Evolutionary conservation across 2,888 invertebrate species (phyloP), one percentile per base, ranked within the genome.

Genomic region (Barypeithes pellucidus): DNA sequence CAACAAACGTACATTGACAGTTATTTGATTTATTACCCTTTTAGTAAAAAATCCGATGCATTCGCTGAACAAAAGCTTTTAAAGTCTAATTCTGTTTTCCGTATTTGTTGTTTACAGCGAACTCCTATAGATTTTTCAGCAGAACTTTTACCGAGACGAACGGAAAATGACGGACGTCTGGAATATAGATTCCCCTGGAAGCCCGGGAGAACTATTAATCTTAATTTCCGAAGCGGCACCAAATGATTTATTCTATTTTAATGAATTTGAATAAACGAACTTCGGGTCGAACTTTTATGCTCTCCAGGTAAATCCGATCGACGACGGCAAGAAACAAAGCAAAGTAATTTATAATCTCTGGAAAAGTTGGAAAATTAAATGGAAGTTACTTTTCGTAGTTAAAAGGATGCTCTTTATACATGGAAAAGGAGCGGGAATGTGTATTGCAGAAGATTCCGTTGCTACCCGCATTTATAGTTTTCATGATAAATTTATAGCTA

Each of bases 161-260:
- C 43, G 52, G 41, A 67, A 72, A 72, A 67, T 67, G 67, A 72
- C 62, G 62, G 67, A 72, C 72, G 72, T 67, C 62, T 52, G 12
- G 54, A 50, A 52, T 50, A 45, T 50, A 67, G 47, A 50, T 50
- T 29, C 65, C 39, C 39, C 50, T 12, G 9, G 24, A 50, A 50
- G 24, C 54, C 59, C 63, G n/a, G 39, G 65, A 33, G 63, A 63
- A 69, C 68, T 69, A 79, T 79, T 76, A 79, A 78, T 79, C 79
- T 78, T 77, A 75, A 77, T 79, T 78, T 75, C 59, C 59, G 73
- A 75, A 73, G 76, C 74, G 72, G 73, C 76, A 75, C 61, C 75
- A 72, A 76, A 77, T 78, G 78, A 79, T 79, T 79, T 76, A 79
- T 78, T 77, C 76, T 72, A 68, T 77, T 78, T 78, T 77, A 78